phyloP scores from a whole-genome alignment of 1,140 invertebrate genomes.

The Diuraphis noxia region DNA sequence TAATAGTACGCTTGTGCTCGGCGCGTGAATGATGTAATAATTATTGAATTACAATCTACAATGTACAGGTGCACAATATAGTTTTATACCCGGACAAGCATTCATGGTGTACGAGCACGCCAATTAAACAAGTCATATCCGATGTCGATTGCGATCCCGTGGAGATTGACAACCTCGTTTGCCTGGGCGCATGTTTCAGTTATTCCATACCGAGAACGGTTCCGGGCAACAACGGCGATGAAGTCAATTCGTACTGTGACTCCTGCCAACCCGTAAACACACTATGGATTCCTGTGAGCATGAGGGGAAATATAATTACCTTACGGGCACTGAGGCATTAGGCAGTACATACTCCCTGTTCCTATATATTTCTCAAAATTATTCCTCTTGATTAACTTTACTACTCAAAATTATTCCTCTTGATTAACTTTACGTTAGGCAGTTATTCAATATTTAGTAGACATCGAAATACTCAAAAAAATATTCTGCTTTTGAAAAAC shows the following conservation, averaged over 20 bases:
- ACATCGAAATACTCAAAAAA: too few relatives aligned
- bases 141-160: slow-evolving; percentile 67
- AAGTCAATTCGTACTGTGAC: slow-evolving; percentile 71
- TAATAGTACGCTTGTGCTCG: neutral
- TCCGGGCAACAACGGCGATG: slow-evolving; percentile 67
- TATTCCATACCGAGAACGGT: slow-evolving; percentile 71
- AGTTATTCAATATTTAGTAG: too few relatives aligned
- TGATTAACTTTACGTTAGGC: too few relatives aligned
- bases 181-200: slow-evolving; percentile 71
- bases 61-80: slow-evolving; percentile 73
- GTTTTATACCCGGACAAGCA: slow-evolving; percentile 71
- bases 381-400: too few relatives aligned
- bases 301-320: neutral
- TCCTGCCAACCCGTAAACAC: slow-evolving; percentile 69
- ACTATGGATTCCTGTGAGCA: slow-evolving; percentile 68
- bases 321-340: neutral
- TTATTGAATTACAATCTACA: slow-evolving; percentile 54
- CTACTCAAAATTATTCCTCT: too few relatives aligned
- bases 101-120: slow-evolving; percentile 72
- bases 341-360: neutral
- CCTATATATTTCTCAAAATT: too few relatives aligned
- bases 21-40: neutral
- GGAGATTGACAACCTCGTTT: slow-evolving; percentile 71
- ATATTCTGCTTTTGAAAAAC: too few relatives aligned
- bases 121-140: slow-evolving; percentile 69